Evolutionary conservation across 2,797 vertebrate species (phyloP), one percentile per base, ranked within the genome.

Genomic region (Thunnus albacares): DNA sequence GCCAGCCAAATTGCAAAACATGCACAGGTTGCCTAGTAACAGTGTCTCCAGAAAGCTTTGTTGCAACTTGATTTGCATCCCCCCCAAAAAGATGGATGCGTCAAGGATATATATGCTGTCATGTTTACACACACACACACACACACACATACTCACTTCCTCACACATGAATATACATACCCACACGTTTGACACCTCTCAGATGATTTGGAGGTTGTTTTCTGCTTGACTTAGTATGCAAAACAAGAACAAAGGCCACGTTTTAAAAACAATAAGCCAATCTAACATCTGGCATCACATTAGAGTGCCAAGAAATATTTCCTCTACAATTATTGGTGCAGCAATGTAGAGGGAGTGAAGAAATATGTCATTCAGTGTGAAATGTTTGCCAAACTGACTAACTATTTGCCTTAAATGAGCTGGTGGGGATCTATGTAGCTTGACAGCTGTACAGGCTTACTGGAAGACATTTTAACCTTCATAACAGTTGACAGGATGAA

Each of bases 21-120:
- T 87, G 73, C 76, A 47, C 81, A 87, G 90, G 95, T 95, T 95
- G 95, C 95, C 93, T 96, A 93, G 94, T 93, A 95, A 96, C 95
- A 91, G 87, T 88, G 80, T 82, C 82, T 90, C 91, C 84, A 69
- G 62, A 89, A 91, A 86, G 89, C 90, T 90, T 93, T 89, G 88
- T 90, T 88, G 89, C 75, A 76, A 88, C 87, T 89, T 83, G 74
- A 92, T 94, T 95, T 93, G 90, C 90, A 92, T 92, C 87, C 81
- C 47, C 33, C 14, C 5, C 18, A n/a, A 60, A 80, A 86, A 83
- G 80, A 89, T 81, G 73, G 88, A 93, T 86, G 84, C 83, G 72
- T 81, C 53, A 64, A 79, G 84, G 89, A 90, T 89, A 84, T 85
- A 86, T 86, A 79, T 65, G 63, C 65, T 4, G 5, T 70, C 77